Percentiles rank a stretch among this genome's conserved stretches.
These are phyloP conservation scores for Apamea epomidion DNA, from an alignment of 2,888 invertebrate genomes.

Conservation along the genomic window DNA sequence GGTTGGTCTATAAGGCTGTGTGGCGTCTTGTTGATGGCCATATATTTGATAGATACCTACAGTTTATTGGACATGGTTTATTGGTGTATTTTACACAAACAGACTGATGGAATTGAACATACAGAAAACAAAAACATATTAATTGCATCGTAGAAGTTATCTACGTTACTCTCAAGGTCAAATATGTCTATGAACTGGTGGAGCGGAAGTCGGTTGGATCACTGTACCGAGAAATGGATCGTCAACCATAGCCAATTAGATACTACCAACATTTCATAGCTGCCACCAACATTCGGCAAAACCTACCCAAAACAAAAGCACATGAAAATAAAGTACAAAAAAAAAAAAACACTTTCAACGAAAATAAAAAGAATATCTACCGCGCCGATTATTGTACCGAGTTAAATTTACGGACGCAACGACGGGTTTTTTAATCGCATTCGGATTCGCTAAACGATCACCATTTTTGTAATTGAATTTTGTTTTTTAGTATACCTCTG, in stretches of 20 bases:
- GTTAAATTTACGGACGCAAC: constrained; percentile 60
- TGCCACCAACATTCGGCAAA: constrained; percentile 7
- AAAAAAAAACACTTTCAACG: constrained; percentile 39
- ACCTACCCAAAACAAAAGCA: constrained; percentile 41
- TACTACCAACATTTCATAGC: not conserved
- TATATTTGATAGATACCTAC: not conserved
- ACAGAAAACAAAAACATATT: not conserved
- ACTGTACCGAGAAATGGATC: not conserved
- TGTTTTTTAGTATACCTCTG: constrained; percentile 54
- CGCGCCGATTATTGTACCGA: constrained; percentile 56
- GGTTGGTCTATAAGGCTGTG: not conserved
- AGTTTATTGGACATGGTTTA: not conserved
- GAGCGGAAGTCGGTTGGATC: not conserved
- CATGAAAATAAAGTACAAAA: constrained; percentile 33
- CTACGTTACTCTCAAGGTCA: not conserved
- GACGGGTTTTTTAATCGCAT: constrained; percentile 71
- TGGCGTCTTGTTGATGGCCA: not conserved
- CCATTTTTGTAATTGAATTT: constrained; percentile 74
- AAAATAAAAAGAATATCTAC: constrained; percentile 55
- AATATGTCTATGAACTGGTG: not conserved
- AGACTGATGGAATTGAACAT: not conserved
- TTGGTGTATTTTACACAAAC: not conserved
- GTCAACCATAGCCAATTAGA: not conserved
- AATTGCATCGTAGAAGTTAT: not conserved
- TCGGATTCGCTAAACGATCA: constrained; percentile 73